Base-by-base conservation (phyloP, 2,113 vertebrate species). In the Meleagris gallopavo region DNA sequence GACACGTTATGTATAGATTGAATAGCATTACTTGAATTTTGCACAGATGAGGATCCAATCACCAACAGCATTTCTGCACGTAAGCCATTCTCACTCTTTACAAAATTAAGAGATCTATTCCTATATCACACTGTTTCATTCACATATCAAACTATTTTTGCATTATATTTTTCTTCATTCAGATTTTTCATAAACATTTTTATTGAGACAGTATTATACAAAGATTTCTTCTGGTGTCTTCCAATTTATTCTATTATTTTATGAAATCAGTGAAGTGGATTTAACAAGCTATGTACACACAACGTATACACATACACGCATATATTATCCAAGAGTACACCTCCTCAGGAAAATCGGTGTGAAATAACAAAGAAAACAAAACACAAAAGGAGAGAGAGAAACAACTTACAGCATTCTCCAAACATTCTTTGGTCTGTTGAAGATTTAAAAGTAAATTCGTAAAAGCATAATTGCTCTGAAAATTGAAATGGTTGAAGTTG, bases 261-360 rank as follows among this genome's bases (percentile, higher is more conserved):
- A 70, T 55, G 1, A 78, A 93, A 70, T 48, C 17, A 24, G 4
- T 54, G 38, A 76, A 7, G 15, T n/a, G 9, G 3, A n/a, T 27
- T 58, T 41, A 20, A 5, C 30, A 89, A 67, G 15, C 64, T 4
- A 17, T 17, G 34, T 2, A 12, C 13, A 72, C 8, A 50, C 4
- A 38, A 21, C 0, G 2, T 2, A 22, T 10, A 61, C 61, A 13
- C 12, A 21, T 20, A 60, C 61, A 13, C 3, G 5, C 57, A 60
- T n/a, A 27, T 29, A 21, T 60, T 6, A 52, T 65, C 43, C 78
- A 9, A 92, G 24, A 77, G 43, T n/a, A 46, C 7, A 2, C 1
- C 1, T 3, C 1, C 19, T 76, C 12, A 54, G 25, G 15, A 45
- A 58, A 83, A 25, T 29, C 83, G 6, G 8, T 14, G 83, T 10